Evolutionary conservation across 2,113 vertebrate genomes (phyloP), one percentile per base, ranked within the genome.

Genomic region (Brienomyrus brachyistius): DNA sequence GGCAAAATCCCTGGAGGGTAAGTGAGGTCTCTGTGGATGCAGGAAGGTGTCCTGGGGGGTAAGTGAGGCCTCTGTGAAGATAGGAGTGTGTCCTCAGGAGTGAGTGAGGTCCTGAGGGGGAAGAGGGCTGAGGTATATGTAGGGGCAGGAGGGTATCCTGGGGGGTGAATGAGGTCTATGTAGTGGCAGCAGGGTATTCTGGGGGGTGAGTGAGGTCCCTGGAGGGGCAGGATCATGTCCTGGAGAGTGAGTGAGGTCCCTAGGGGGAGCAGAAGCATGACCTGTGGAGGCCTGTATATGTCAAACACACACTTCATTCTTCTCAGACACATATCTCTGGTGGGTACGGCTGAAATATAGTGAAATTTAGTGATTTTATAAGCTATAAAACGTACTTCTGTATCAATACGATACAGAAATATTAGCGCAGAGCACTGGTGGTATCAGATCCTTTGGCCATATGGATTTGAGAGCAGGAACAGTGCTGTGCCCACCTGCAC

Each of bases 401-500:
- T 74, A 31, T 35, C 31, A 74, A 35, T 31, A 31, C 11, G 0
- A 35, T 31, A 74, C n/a, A 74, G n/a, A 74, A 15, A 13, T 80
- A 17, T 43, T 19, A 80, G 35, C 1, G 35, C 13, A 74, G 66
- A 35, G 35, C 17, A 80, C 15, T 7, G 10, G 62, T 1, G 62
- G 62, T 70, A 27, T 70, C 62, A 31, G 62, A 31, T 27, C 35
- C 31, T 40, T 43, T 43, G 13, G 74, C 74, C 1, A 5, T 80
- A 43, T 7, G 74, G 74, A 80, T 80, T 43, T 21, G 13, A 80
- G 35, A 19, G 31, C 74, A 19, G 6, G 6, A 40, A 17, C 19
- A 56, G 27, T 17, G 9, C 21, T 40, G 52, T 15, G n/a, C 45
- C 93, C 88, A 98, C 97, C 95, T 97, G 97, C 10, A 97, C 95